Evolutionary conservation across 2,888 invertebrate species (phyloP).

Genomic region (Scaptomyza caliginosa): DNA sequence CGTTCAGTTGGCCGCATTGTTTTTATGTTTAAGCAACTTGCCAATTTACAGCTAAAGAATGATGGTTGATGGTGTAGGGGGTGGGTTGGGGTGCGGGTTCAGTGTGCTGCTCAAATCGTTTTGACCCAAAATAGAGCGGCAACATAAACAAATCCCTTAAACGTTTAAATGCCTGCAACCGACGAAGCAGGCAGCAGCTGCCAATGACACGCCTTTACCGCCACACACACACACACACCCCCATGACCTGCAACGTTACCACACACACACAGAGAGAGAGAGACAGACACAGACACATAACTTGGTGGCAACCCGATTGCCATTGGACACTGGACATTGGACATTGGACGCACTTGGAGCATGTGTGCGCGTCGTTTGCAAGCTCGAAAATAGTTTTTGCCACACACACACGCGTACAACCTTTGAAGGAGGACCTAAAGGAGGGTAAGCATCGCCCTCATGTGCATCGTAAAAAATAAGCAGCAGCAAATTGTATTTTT

Average conservation of each 20-base stretch:
- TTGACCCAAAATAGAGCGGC: constrained; percentile 56
- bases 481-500: constrained; percentile 83
- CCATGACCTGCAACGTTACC: constrained; percentile 27
- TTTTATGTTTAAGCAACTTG: constrained; percentile 72
- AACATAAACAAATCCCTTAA: constrained; percentile 76
- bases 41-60: constrained; percentile 55
- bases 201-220: constrained; percentile 43
- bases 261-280: constrained; percentile 12
- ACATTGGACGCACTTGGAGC: constrained; percentile 73
- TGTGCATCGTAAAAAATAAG: constrained; percentile 80
- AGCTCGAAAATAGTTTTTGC: constrained; percentile 74
- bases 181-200: constrained; percentile 66
- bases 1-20: constrained; percentile 73
- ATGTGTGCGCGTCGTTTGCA: constrained; percentile 74
- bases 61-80: neutral
- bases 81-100: neutral
- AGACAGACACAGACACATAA: constrained; percentile 47
- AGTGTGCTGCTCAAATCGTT: constrained; percentile 25
- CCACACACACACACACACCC: neutral
- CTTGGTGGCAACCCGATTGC: constrained; percentile 66
- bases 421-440: constrained; percentile 29
- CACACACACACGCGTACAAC: constrained; percentile 16
- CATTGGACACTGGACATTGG: constrained; percentile 51
- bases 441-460: constrained; percentile 67
- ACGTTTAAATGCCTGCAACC: constrained; percentile 73